A percentile compares a stretch with the other conserved stretches of the same genome.
These are phyloP conservation scores for Flexamia atlantica DNA, from an alignment of 2,888 invertebrate species.

Conservation along the genomic window DNA sequence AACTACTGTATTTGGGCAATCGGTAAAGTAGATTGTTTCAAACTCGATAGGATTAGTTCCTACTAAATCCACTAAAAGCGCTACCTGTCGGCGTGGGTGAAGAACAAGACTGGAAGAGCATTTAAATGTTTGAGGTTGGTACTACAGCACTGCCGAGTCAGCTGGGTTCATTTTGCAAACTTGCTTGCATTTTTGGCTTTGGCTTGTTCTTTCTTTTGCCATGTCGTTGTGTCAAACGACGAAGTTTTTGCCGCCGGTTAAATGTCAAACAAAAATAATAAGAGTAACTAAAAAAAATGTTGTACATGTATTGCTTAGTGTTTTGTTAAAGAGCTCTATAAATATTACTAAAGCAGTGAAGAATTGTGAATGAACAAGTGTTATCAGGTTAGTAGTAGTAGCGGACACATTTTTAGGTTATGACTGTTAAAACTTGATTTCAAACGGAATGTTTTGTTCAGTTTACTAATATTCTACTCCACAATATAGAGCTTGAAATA, in stretches of 20 bases:
- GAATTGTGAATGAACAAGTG: neutral
- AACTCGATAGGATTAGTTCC: neutral
- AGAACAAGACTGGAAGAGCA: neutral
- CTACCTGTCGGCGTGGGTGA: neutral
- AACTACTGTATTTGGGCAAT: too few relatives aligned
- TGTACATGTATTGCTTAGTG: too few relatives aligned
- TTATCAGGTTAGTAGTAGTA: neutral
- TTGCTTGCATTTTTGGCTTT: too few relatives aligned
- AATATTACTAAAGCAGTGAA: neutral
- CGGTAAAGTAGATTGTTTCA: neutral
- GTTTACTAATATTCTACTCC: too few relatives aligned
- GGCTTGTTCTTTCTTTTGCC: neutral
- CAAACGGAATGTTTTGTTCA: too few relatives aligned
- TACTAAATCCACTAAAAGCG: neutral
- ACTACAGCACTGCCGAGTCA: neutral
- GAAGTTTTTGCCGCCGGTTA: slow-evolving; percentile 7
- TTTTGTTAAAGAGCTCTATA: neutral
- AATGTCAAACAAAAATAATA: neutral
- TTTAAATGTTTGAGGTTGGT: slow-evolving; percentile 1
- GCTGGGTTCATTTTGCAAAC: neutral
- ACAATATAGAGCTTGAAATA: too few relatives aligned
- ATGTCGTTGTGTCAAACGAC: slow-evolving; percentile 9
- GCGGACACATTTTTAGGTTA: neutral
- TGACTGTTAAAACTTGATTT: too few relatives aligned
- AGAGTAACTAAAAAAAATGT: too few relatives aligned